Evolutionary conservation across 2,797 vertebrate species (phyloP), one percentile per base, ranked within the genome.

Genomic region (Simalia tracyae): DNA sequence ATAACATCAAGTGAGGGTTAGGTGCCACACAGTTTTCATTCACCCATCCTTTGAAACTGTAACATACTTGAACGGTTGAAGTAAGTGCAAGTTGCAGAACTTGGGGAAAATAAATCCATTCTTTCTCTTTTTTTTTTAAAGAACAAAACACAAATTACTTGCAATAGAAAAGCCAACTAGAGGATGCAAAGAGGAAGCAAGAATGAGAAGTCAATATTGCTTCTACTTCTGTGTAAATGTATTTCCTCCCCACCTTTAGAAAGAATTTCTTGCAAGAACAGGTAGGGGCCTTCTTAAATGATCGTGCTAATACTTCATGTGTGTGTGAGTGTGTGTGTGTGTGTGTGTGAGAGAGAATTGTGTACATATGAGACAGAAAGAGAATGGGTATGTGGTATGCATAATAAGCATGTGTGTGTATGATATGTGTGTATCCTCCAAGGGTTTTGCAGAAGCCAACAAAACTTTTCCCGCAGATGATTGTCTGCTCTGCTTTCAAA

Each of bases 1-100:
- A 90, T 93, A 93, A 91, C 54, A 92, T 56, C 61, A 8, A 68
- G 85, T 90, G 92, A 95, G 28, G 64, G 72, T 93, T 85, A 89
- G 2, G 95, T 96, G 93, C 93, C 81, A 81, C 81, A 66, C 10
- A 81, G 94, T 95, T 96, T 96, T 93, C 84, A 95, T 94, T 90
- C 95, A 93, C 91, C 60, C 86, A 90, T 42, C 6, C 31, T 3
- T 94, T 87, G 2, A 95, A 93, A 57, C 95, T 76, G 93, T 46
- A 92, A 95, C 94, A 94, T 88, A 42, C 2, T 0, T 31, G 84
- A 88, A 31, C 91, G 93, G 88, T 54, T 81, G 12, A 0, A 61
- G 95, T 93, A 86, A 91, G 22, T 89, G 93, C 91, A 2, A 91
- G 19, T 72, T n/a, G 54, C 89, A 84, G 42, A 63, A 90, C 81